These are phyloP conservation scores for Chrysopilus asiliformis DNA, from an alignment of 2,888 invertebrate genomes.

Conservation along the genomic window DNA sequence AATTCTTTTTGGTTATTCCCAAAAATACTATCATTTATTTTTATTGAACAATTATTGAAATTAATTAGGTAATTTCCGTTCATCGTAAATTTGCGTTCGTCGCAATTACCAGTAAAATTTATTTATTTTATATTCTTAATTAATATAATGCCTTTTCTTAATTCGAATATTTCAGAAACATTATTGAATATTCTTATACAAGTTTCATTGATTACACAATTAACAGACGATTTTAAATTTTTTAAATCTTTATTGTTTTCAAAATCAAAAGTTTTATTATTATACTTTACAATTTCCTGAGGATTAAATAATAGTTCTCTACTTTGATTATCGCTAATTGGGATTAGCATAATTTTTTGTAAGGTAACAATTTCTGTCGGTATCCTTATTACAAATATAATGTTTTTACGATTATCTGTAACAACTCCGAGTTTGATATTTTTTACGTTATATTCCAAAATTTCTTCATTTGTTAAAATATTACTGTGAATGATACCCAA, in stretches of 20 bases:
- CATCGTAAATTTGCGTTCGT: conserved; percentile 4
- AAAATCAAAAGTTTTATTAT: neutral
- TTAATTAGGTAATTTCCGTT: no score
- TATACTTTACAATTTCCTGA: conserved; percentile 2
- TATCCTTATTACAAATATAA: no score
- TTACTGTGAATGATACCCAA: no score
- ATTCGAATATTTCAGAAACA: conserved; percentile 2
- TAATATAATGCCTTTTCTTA: neutral
- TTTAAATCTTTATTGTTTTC: no score
- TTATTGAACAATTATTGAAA: no score
- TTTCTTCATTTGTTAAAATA: no score
- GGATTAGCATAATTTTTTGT: no score
- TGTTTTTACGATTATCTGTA: conserved; percentile 6
- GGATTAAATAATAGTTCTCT: conserved; percentile 2
- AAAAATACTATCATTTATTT: conserved; percentile 4
- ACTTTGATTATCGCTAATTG: neutral
- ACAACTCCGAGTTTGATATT: conserved; percentile 7
- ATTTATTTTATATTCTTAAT: conserved; percentile 2
- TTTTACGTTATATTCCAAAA: conserved; percentile 5
- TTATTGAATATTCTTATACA: neutral
- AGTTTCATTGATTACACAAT: no score
- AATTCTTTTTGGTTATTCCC: no score
- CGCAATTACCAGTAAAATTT: conserved; percentile 1
- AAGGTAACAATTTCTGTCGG: conserved; percentile 2
- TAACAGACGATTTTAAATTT: no score